These are phyloP conservation scores for Acleris sparsana DNA, from an alignment of 2,888 invertebrate genomes.

Conservation along the genomic window DNA sequence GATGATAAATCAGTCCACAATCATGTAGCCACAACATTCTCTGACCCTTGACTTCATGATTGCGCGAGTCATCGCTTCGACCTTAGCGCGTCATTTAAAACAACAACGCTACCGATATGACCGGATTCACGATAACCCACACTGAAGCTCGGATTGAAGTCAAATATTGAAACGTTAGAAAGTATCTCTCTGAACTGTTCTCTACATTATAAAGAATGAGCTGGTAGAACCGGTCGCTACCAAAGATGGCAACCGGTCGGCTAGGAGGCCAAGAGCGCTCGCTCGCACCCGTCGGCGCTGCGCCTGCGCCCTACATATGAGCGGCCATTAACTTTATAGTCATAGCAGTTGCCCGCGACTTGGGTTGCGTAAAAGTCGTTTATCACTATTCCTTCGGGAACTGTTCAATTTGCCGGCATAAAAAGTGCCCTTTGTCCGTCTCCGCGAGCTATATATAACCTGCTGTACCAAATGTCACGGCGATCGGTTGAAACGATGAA, in stretches of 20 bases:
- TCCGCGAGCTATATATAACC: no score
- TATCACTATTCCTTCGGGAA: no score
- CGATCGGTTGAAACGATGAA: no score
- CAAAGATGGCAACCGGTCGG: conserved; percentile 78
- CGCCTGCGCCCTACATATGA: conserved; percentile 68
- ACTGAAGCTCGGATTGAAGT: conserved; percentile 42
- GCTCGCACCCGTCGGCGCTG: conserved; percentile 47
- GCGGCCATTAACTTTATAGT: conserved; percentile 43
- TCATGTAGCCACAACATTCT: conserved; percentile 11
- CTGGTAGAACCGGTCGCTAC: conserved; percentile 72
- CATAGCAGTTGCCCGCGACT: not conserved
- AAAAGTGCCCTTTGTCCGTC: no score
- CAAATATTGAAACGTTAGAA: conserved; percentile 53
- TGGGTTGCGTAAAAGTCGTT: not conserved
- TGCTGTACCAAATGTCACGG: no score
- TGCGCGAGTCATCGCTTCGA: not conserved
- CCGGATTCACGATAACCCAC: conserved; percentile 39
- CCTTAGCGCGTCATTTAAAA: conserved; percentile 21
- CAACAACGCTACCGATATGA: conserved; percentile 32
- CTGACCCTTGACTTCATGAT: not conserved
- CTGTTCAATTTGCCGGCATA: no score
- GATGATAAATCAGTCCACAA: conserved; percentile 40
- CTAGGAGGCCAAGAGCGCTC: conserved; percentile 72
- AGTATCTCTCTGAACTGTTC: conserved; percentile 56
- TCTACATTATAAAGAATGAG: conserved; percentile 59